phyloP scores from a whole-genome alignment of 2,113 vertebrate species.

The Trachemys scripta region DNA sequence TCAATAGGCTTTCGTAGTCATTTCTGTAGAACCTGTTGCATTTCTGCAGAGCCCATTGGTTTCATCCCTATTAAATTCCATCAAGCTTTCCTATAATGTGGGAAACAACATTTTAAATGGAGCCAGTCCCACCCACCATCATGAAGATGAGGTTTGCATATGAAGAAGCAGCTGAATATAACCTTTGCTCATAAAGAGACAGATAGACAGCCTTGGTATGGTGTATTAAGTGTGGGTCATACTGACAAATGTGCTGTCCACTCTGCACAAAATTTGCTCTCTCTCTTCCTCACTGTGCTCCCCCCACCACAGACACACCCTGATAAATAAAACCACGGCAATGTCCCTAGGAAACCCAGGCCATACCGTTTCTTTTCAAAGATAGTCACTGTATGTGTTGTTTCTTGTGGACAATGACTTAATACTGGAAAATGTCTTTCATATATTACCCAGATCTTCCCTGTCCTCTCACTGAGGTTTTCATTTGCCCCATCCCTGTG shows the following conservation, averaged over 20 bases:
- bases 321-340: not conserved
- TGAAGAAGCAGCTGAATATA: fast-evolving
- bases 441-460: not conserved
- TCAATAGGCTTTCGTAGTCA: not conserved
- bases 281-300: not conserved
- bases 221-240: not conserved
- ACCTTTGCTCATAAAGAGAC: too few relatives aligned
- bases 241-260: not conserved
- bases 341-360: not conserved
- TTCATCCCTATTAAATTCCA: not conserved
- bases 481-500: not conserved
- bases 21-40: not conserved
- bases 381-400: not conserved
- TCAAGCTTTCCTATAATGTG: fast-evolving
- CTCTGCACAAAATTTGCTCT: not conserved
- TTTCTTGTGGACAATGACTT: not conserved
- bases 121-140: not conserved
- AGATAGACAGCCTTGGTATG: not conserved
- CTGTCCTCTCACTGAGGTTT: not conserved
- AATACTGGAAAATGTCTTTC: not conserved
- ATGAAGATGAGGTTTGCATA: fast-evolving
- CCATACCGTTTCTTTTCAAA: not conserved
- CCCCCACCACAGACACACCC: not conserved
- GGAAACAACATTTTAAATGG: fast-evolving
- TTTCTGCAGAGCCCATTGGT: not conserved